Base-by-base conservation (phyloP, 1,140 invertebrate genomes). In the Drosophila sturtevanti region DNA sequence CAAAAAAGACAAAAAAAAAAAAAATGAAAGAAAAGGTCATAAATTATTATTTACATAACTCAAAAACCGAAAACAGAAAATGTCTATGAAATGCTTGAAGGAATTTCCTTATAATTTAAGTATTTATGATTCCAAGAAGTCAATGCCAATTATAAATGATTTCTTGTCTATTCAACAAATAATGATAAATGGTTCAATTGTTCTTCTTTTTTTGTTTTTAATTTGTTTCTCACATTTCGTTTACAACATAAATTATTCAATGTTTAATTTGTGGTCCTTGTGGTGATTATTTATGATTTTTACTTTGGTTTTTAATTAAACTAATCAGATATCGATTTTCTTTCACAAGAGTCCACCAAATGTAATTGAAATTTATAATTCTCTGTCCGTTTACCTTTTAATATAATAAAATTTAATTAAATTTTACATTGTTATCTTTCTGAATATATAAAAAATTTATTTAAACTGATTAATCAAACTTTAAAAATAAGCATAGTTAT, bases 1-100 rank as follows among this genome's bases (percentile, higher is more conserved):
- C 75, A 75, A 31, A 75, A n/a, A 31, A 62, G 34, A 48, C 35
- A 21, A 14, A 18, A 62, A 31, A 31, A 5, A 10, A 1, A 14
- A 55, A 55, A 5, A 10, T 0, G 9, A 55, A 55, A 55, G 10
- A 18, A 1, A 48, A 48, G 27, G 2, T 3, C 27, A 16, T 31
- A 56, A 56, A 16, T 56, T 48, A 48, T 34, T 56, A 56, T 56
- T 56, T 35, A 16, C 10, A 56, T 34, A 31, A 11, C 51, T 12
- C 22, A 34, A 21, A 24, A 56, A 56, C 2, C 16, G n/a, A 35
- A 16, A 56, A 34, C 11, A 10, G 4, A 18, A 51, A 51, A 18
- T 48, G 14, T 48, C 16, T 48, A 12, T 35, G 34, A 4, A 12
- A 35, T 35, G 41, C 41, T 48, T 48, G 16, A 48, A 48, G 41